Conservation (phyloP, 2,797 vertebrate species). For the Dendrocincla fuliginosa region DNA sequence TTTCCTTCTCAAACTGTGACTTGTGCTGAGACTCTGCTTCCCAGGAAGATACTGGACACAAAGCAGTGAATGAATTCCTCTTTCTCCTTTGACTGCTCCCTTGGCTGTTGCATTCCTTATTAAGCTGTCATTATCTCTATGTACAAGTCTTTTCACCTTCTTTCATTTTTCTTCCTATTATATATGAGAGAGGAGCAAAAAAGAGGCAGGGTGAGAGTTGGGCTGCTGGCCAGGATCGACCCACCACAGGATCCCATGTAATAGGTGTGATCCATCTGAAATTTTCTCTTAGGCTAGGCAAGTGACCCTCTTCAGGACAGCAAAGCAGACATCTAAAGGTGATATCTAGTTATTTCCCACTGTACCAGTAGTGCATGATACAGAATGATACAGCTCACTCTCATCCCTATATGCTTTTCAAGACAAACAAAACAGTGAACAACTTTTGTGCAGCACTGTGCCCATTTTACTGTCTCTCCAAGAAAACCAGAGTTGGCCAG, state of each 20-base stretch:
- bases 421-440: background rate
- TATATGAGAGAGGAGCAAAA: accelerated
- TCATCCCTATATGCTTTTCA: background rate
- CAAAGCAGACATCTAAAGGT: background rate
- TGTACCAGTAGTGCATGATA: too few species aligned
- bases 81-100: background rate
- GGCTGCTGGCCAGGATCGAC: background rate
- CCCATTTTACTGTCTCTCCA: background rate
- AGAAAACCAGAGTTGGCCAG: background rate
- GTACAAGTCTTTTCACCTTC: background rate
- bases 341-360: background rate
- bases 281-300: background rate
- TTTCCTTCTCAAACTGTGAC: background rate
- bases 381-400: background rate
- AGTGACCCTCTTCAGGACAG: background rate
- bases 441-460: background rate
- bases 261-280: background rate
- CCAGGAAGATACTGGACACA: background rate
- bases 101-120: background rate
- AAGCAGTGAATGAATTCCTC: background rate
- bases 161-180: background rate
- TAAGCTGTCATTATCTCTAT: background rate
- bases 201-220: background rate
- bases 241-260: too few species aligned
- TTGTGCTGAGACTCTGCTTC: background rate